These are phyloP conservation scores for Spisula subtruncata DNA, from an alignment of 2,888 invertebrate genomes.

Conservation along the genomic window DNA sequence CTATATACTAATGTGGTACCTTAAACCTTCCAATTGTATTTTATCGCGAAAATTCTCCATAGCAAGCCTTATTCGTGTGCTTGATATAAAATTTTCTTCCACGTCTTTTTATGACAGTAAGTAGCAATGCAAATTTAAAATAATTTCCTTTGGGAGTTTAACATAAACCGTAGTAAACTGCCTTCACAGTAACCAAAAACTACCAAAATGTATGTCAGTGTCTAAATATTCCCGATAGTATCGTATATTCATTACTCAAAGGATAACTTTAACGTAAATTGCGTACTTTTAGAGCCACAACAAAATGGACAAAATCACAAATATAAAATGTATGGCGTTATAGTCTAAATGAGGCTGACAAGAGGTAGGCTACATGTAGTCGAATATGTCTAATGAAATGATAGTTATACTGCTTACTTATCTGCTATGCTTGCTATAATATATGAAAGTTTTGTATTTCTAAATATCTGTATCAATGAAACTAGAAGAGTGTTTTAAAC, in stretches of 20 bases:
- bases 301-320: not conserved
- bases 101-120: constrained; percentile 15
- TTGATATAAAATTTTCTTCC: not conserved
- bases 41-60: not conserved
- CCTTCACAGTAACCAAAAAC: not conserved
- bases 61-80: not conserved
- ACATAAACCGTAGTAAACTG: constrained; percentile 8
- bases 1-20: not conserved
- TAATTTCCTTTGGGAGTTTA: not conserved
- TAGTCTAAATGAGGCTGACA: no score
- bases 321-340: not conserved
- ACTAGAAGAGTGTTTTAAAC: no score
- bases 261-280: not conserved
- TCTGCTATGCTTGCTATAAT: no score
- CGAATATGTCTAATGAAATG: no score
- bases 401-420: no score
- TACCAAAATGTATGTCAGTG: not conserved
- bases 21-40: not conserved
- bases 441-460: no score
- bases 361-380: no score
- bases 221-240: not conserved
- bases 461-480: no score
- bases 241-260: constrained; percentile 2
- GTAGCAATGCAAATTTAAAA: constrained; percentile 15
- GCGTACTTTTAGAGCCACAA: not conserved